Base-by-base conservation (phyloP, 2,797 vertebrate species). In the Pseudochaenichthys georgianus region DNA sequence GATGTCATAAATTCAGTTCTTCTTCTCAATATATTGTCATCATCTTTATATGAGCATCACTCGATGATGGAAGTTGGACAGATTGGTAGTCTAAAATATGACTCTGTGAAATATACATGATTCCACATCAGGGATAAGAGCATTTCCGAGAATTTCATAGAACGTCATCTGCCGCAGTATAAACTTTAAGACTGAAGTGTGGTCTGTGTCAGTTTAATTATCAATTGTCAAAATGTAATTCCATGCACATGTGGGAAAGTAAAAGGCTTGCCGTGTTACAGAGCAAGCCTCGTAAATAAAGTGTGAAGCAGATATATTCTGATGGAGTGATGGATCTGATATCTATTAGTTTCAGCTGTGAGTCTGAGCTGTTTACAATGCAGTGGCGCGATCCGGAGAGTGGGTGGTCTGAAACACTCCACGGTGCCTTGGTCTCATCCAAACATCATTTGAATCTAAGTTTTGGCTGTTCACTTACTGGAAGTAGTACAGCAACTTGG, bases 271-370 rank as follows among this genome's bases (percentile, higher is more conserved):
- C 23, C 19, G 4, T 66, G 65, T 80, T 66, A 75, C 64, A 74
- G 77, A 72, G 73, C 48, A 75, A 74, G 65, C 64, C 48, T 78
- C 64, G 67, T 73, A 85, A 88, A 75, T 71, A 23, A 68, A 43
- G 68, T 74, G 62, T 77, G 64, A 50, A 62, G 71, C 71, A 75
- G 69, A 85, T 71, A 72, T 77, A 65, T 67, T 85, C 45, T 78
- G 76, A 92, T 87, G 77, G 82, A 87, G 77, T 86, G 88, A 90
- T 85, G 73, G 74, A 84, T 89, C 67, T 80, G 84, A 89, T 87
- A 91, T 93, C 75, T 88, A 93, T 93, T 92, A 89, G 81, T 92
- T 93, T 92, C 92, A 93, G 93, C 85, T 92, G 92, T 84, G 82
- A 60, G 72, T 75, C 57, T 7, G 72, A 88, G 78, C 80, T 93